These are phyloP conservation scores for Ornithoptera priamus DNA, from an alignment of 2,888 invertebrate genomes.

Conservation along the genomic window DNA sequence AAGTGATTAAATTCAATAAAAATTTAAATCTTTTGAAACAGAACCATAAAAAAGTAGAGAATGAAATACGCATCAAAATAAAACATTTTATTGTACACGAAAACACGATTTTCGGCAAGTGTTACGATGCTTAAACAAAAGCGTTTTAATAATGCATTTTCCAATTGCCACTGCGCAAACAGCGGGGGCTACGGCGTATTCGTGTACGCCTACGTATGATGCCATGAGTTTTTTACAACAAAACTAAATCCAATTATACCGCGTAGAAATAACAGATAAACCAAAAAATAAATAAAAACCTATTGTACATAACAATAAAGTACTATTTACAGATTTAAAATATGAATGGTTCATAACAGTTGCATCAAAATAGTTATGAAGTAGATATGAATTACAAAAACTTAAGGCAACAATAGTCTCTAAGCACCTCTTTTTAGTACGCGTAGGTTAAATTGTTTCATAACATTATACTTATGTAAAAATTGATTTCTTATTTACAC, in stretches of 20 bases:
- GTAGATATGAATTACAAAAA: too few species aligned
- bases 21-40: neutral
- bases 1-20: neutral
- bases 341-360: too few species aligned
- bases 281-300: neutral
- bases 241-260: neutral
- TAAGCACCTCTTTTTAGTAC: too few species aligned
- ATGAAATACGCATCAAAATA: conserved; percentile 32
- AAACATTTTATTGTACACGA: conserved; percentile 36
- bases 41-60: neutral
- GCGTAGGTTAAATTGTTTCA: too few species aligned
- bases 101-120: conserved; percentile 55
- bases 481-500: too few species aligned
- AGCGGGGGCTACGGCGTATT: conserved; percentile 62
- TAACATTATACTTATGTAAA: too few species aligned
- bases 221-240: neutral
- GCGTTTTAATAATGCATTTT: conserved; percentile 80
- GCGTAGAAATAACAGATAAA: neutral
- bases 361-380: too few species aligned
- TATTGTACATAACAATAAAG: neutral
- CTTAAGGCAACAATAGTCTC: too few species aligned
- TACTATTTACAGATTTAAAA: too few species aligned
- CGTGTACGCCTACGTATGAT: conserved; percentile 30
- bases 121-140: conserved; percentile 76
- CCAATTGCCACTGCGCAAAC: conserved; percentile 78